Evolutionary conservation across 2,797 vertebrate species (phyloP).

Genomic region (Arnoldichthys spilopterus): DNA sequence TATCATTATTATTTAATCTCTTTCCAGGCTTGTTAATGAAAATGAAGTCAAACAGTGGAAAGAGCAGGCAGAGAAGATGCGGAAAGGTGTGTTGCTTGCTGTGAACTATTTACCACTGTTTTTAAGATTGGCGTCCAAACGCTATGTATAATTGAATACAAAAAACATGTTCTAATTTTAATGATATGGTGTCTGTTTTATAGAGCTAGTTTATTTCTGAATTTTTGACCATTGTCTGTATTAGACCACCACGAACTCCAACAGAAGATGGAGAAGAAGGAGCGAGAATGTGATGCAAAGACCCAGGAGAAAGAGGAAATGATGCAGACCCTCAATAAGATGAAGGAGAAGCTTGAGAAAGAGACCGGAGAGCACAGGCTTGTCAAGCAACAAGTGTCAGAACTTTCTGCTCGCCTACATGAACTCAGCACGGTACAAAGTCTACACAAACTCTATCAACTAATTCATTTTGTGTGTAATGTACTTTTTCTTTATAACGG

Average conservation of each 20-base stretch:
- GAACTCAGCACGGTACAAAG: conserved; percentile 89
- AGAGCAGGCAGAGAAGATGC: conserved; percentile 99
- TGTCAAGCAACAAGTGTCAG: conserved; percentile 93
- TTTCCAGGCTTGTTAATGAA: conserved; percentile 94
- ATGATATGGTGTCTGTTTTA: neutral
- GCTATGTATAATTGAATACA: neutral
- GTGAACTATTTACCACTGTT: neutral
- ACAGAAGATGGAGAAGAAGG: conserved; percentile 96
- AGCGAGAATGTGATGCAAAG: conserved; percentile 96
- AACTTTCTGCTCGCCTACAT: conserved; percentile 86
- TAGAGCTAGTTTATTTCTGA: neutral
- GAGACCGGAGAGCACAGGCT: conserved; percentile 92
- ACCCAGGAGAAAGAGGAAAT: conserved; percentile 99
- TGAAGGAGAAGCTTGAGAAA: conserved; percentile 98
- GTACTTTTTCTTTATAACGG: neutral
- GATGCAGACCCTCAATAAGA: conserved; percentile 99
- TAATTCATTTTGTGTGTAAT: neutral
- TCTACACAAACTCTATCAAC: neutral
- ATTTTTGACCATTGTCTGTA: conserved; percentile 53
- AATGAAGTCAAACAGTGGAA: conserved; percentile 99
- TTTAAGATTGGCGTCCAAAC: neutral
- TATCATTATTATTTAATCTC: neutral
- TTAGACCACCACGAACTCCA: conserved; percentile 95
- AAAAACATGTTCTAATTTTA: neutral
- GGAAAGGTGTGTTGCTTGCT: conserved; percentile 85